These are phyloP conservation scores for Notarius quadriscutis DNA, from an alignment of 2,113 vertebrate species.

Conservation along the genomic window DNA sequence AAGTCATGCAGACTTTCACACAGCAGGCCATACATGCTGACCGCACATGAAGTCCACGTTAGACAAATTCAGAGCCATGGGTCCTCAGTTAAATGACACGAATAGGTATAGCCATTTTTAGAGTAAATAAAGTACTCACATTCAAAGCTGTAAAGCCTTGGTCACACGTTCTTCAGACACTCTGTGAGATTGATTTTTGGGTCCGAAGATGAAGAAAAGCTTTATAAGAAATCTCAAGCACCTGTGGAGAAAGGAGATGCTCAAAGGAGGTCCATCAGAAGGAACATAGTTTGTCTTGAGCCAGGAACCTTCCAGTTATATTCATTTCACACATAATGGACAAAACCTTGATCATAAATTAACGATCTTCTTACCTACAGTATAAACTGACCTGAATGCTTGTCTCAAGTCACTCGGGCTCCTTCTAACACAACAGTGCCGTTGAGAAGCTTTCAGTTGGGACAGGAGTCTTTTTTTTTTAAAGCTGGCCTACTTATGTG, in stretches of 20 bases:
- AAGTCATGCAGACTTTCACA: conserved; percentile 78
- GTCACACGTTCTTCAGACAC: not conserved
- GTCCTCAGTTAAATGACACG: not conserved
- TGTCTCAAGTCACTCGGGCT: not conserved
- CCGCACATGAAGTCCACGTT: not conserved
- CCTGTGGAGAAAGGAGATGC: conserved; percentile 1
- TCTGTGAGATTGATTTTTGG: not conserved
- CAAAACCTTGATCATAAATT: not conserved
- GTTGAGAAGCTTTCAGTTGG: conserved; percentile 4
- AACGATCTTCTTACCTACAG: not conserved
- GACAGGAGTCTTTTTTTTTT: conserved; percentile 24
- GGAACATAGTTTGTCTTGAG: not conserved
- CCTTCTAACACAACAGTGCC: not conserved
- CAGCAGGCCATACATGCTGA: conserved; percentile 73
- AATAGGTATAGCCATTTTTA: not conserved
- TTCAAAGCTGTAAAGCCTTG: conserved; percentile 15
- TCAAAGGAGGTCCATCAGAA: not conserved
- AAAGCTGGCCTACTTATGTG: conserved; percentile 57
- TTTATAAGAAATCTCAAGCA: not conserved
- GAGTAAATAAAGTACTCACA: not conserved
- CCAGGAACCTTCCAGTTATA: not conserved
- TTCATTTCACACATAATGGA: not conserved
- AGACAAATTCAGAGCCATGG: not conserved
- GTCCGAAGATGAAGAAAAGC: not conserved
- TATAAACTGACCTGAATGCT: not conserved